Base-by-base conservation (phyloP, 2,113 vertebrate species). In the Limanda limanda region DNA sequence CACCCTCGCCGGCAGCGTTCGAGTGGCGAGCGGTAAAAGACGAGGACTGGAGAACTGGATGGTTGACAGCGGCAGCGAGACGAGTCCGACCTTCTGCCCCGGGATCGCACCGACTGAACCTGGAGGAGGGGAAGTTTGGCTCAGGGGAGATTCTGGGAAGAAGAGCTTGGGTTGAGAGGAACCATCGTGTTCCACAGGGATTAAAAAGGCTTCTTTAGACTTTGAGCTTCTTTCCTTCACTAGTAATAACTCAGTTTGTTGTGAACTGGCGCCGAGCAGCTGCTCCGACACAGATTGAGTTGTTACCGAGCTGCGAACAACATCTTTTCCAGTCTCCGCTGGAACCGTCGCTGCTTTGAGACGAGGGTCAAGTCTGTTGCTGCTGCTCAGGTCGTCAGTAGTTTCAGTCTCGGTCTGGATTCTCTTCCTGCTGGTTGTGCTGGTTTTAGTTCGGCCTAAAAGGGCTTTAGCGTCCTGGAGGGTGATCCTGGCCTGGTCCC, bases 401-500 rank as follows among this genome's bases (percentile, higher is more conserved):
- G 52, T 62, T 31, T 71, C 27, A 0, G 58, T 54, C 10, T 55
- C 68, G 18, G 48, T 58, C 21, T 71, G 31, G 55, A 86, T 25
- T 56, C 67, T 78, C 0, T 15, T 1, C 35, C 59, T 31, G 64
- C 58, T 54, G 17, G 61, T 51, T 13, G 55, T 47, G 13, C 6
- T 35, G 17, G 2, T 6, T 45, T 77, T 76, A 2, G 20, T n/a
- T 47, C 83, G 59, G 18, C 65, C 74, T 48, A 91, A 80, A 1
- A 54, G 70, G 42, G 79, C 55, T 72, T 78, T 85, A 18, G 78
- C 79, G 17, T 84, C 78, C 69, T 87, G 85, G 18, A 91, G 61
- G 3, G 78, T 85, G 2, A 88, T 75, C 45, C 54, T 78, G 51
- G 45, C 18, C 42, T 27, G 79, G 48, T 48, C 79, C 61, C 20